Percentiles rank a stretch among this genome's conserved stretches.
phyloP scores from a whole-genome alignment of 2,888 invertebrate species.

The Brachylomia viminalis region DNA sequence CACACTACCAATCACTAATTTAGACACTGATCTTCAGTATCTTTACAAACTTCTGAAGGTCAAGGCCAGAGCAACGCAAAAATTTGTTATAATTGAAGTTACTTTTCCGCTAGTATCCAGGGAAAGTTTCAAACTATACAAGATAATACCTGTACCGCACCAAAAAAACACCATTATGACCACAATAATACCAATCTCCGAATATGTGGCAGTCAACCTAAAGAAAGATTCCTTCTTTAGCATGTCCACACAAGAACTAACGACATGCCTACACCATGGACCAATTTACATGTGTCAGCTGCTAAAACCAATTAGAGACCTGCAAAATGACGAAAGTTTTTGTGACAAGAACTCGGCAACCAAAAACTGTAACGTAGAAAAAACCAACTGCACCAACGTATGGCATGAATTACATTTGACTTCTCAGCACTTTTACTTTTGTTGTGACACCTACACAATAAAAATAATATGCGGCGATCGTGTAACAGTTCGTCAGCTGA shows the following conservation, averaged over 20 bases:
- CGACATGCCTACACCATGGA: background rate
- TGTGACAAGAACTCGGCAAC: background rate
- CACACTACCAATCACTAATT: slow-evolving; percentile 13
- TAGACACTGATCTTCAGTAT: slow-evolving; percentile 15
- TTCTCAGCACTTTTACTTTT: slow-evolving; percentile 13
- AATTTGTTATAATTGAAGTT: background rate
- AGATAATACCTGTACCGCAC: slow-evolving; percentile 11
- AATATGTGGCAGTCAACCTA: slow-evolving; percentile 16
- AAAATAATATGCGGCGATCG: slow-evolving; percentile 17
- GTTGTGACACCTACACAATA: slow-evolving; percentile 15
- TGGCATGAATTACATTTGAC: slow-evolving; percentile 10
- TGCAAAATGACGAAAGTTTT: slow-evolving; percentile 6
- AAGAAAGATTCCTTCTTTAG: slow-evolving; percentile 5
- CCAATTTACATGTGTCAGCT: slow-evolving; percentile 1
- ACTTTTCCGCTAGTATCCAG: slow-evolving; percentile 5
- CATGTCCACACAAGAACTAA: background rate
- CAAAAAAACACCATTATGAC: too few species aligned
- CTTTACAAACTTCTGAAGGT: slow-evolving; percentile 12
- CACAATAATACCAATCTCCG: slow-evolving; percentile 13
- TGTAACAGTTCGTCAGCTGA: slow-evolving; percentile 21
- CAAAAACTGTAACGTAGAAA: background rate
- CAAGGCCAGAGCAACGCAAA: slow-evolving; percentile 6
- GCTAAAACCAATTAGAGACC: slow-evolving; percentile 7
- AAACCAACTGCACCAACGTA: slow-evolving; percentile 1
- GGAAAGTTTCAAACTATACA: slow-evolving; percentile 14